Base-by-base conservation (phyloP, 2,888 invertebrate species). In the Tetrapedia diversipes region DNA sequence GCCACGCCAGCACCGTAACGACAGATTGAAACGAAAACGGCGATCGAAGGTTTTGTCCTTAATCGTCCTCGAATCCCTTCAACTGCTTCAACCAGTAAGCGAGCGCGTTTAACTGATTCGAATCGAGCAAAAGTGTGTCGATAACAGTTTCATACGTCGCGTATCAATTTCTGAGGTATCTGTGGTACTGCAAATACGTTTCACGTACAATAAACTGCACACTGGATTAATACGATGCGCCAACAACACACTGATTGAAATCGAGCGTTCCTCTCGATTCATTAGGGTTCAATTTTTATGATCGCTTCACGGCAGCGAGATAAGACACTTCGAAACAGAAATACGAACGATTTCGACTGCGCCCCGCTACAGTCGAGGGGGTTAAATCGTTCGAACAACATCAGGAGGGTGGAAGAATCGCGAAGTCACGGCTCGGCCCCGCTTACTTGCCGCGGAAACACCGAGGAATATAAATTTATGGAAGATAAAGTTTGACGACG, bases 401-500 rank as follows among this genome's bases (percentile, higher is more conserved):
- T n/a, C 16, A n/a, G 14, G 14, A 24, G 11, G 29, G 19, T 22
- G 34, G 45, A 54, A 41, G 74, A 73, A 60, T 22, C 54, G 29
- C 64, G 43, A 64, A 75, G 77, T 75, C 68, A 59, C 67, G 47
- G 63, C 24, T 65, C 59, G 45, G 16, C 27, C 54, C 32, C 45
- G 69, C 60, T 39, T 57, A 57, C 60, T 22, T 11, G 54, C 59
- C 57, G 37, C 57, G 60, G 24, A 45, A n/a, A 60, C 70, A 56
- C 22, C 59, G 53, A 47, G 51, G 77, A 67, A 67, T 72, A 71
- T 69, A 79, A 79, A 77, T 79, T 77, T 66, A 71, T 67, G 75
- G 72, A 77, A 72, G 75, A 72, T 77, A 79, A 77, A 79, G 78
- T 79, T 77, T 57, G 70, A 77, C 63, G 77, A 77, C 63, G 77